Percentiles rank a stretch among this genome's conserved stretches.
Conservation (phyloP, 1,140 invertebrate species). For the Tribolium madens region DNA sequence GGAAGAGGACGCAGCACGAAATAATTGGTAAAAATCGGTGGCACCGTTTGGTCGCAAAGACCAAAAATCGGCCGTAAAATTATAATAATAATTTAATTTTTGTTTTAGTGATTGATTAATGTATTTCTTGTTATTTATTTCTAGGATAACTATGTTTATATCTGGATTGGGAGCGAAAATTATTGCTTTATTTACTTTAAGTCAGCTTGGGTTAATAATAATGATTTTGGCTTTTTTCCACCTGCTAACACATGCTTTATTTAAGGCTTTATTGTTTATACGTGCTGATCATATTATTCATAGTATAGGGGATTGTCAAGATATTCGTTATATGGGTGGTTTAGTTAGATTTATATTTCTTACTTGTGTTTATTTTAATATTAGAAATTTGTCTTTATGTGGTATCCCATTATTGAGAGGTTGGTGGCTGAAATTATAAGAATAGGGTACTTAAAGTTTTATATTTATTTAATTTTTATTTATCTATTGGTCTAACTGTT, state of each 20-base stretch:
- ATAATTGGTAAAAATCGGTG: no score
- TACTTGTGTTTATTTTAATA: constrained; percentile 66
- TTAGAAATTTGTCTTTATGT: constrained; percentile 69
- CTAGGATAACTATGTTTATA: no score
- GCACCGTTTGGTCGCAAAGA: no score
- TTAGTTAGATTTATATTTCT: constrained; percentile 63
- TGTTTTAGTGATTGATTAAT: no score
- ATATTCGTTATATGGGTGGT: constrained; percentile 72
- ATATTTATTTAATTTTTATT: constrained; percentile 69
- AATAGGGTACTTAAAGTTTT: constrained; percentile 67
- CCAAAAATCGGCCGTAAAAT: no score
- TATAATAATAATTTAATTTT: no score
- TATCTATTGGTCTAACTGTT: constrained; percentile 72
- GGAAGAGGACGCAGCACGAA: no score
- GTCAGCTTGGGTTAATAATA: constrained; percentile 32
- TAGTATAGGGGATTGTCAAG: constrained; percentile 70
- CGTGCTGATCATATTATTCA: constrained; percentile 73
- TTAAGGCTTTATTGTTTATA: constrained; percentile 76
- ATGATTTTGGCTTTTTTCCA: constrained; percentile 71
- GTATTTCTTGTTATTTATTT: no score
- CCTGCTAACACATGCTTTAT: constrained; percentile 73
- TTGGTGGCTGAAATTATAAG: constrained; percentile 71
- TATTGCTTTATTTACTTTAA: constrained; percentile 66
- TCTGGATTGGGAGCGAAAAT: constrained; percentile 60
- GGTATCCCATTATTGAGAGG: constrained; percentile 72